phyloP scores from a whole-genome alignment of 2,113 vertebrate genomes.

The Pygoscelis adeliae region DNA sequence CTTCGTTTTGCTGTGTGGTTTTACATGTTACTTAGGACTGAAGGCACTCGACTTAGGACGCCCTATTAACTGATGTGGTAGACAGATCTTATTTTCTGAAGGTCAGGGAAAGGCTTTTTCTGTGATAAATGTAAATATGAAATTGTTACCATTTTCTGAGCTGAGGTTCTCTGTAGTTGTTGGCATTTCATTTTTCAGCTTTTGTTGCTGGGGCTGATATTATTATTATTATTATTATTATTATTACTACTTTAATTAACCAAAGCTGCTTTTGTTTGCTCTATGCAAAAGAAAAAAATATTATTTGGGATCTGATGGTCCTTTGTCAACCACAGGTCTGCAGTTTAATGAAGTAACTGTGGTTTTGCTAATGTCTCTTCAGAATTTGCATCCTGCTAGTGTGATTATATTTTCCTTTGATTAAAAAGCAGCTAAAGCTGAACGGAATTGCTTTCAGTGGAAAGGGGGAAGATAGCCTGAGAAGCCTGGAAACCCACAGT shows the following conservation, averaged over 20 bases:
- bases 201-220: not conserved
- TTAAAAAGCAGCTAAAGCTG: constrained; percentile 50
- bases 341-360: constrained; percentile 22
- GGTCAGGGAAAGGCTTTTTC: constrained; percentile 66
- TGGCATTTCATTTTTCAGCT: not conserved
- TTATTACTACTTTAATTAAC: not conserved
- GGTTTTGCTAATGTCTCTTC: constrained; percentile 43
- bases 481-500: not conserved
- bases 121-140: not conserved
- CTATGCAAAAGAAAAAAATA: not conserved
- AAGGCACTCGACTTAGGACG: not conserved
- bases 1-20: not conserved
- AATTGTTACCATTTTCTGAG: not conserved
- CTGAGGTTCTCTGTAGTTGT: not conserved
- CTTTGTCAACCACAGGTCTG: constrained; percentile 10
- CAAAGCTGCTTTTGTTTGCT: not conserved
- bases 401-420: constrained; percentile 55
- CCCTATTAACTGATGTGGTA: not conserved
- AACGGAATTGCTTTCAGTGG: not conserved
- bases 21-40: not conserved
- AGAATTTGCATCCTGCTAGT: constrained; percentile 49
- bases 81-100: constrained; percentile 38
- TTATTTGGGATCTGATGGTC: not conserved
- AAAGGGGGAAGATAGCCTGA: not conserved
- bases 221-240: not conserved